Evolutionary conservation across 2,113 vertebrate genomes (phyloP), one percentile per base, ranked within the genome.

Genomic region (Siniperca knerii): DNA sequence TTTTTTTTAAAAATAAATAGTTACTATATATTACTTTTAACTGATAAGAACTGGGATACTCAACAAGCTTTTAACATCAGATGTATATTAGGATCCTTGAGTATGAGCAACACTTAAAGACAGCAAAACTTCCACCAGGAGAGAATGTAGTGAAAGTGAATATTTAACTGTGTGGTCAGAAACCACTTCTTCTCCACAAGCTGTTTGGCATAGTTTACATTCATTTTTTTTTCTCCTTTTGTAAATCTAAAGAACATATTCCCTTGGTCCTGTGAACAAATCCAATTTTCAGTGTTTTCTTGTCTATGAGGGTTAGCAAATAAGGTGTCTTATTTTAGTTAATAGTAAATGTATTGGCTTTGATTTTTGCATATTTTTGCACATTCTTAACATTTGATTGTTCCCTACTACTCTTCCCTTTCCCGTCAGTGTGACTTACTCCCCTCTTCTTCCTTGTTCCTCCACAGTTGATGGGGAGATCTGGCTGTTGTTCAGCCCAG

Each of bases 401-500:
- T 33, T 65, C 1, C 15, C 33, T 0, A 13, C 57, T 50, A 8
- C 42, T 8, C 20, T 18, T 54, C 1, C 1, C 21, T 7, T 4
- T 33, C 29, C 29, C 29, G 29, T 29, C 61, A 48, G 18, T n/a
- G 5, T 64, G 75, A 54, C 77, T 68, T 13, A 67, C 75, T 67
- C 6, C 4, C 1, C n/a, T 66, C 6, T 48, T 46, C 21, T 35
- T 35, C 1, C 70, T 44, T 66, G 6, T 78, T 58, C n/a, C 8
- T 50, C 70, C 37, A 4, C 85, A 95, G 95, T 50, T 89, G 52
- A 84, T 71, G 67, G 83, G 37, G 25, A 80, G 65, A 0, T 37
- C 86, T 21, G 67, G 58, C 48, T 90, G 91, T 60, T 85, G 88
- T 81, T 79, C 84, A 29, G 69, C 93, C 8, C 72, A 82, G 75